Evolutionary conservation across 2,113 vertebrate species (phyloP), one percentile per base, ranked within the genome.

Genomic region (Trachemys scripta): DNA sequence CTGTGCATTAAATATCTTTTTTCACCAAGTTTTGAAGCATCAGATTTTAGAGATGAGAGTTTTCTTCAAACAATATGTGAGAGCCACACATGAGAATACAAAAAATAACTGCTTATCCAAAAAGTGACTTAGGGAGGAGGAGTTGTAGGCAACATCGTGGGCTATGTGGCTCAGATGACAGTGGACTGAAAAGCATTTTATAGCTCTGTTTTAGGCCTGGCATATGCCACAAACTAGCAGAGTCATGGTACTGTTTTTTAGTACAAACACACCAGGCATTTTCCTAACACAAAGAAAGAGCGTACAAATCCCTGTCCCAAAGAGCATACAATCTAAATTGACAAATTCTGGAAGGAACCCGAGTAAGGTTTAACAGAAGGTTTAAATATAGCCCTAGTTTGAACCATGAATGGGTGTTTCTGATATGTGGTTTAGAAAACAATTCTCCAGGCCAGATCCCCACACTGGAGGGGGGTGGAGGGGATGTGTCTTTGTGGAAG

Each of bases 111-210:
- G 35, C 16, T 69, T 3, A 42, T 53, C 86, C 79, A 80, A 86
- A 84, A 19, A 35, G 54, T 75, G 80, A 80, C 8, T 22, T 90
- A 10, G 5, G 93, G 51, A 42, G 8, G 4, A 51, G 13, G 20
- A 80, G 80, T 82, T 17, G 3, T 31, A 81, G 17, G 27, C 10
- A 42, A 59, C 0, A 0, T 45, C 3, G 62, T 24, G 3, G 47
- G 19, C 49, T 42, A 35, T 20, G 89, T 83, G 57, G 29, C 49
- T 86, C 47, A 35, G 22, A 56, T 86, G n/a, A 31, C 29, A 59
- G 81, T 89, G 86, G 76, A 69, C 85, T 72, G 89, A 22, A 20
- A 88, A 89, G 3, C 1, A 53, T 20, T n/a, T 80, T 80, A 4
- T 3, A 65, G 10, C 3, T 56, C 6, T 47, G 17, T 56, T 16